Percentiles rank a stretch among this genome's conserved stretches.
Evolutionary conservation across 2,113 vertebrate genomes (phyloP).

Genomic region (Plotosus lineatus): DNA sequence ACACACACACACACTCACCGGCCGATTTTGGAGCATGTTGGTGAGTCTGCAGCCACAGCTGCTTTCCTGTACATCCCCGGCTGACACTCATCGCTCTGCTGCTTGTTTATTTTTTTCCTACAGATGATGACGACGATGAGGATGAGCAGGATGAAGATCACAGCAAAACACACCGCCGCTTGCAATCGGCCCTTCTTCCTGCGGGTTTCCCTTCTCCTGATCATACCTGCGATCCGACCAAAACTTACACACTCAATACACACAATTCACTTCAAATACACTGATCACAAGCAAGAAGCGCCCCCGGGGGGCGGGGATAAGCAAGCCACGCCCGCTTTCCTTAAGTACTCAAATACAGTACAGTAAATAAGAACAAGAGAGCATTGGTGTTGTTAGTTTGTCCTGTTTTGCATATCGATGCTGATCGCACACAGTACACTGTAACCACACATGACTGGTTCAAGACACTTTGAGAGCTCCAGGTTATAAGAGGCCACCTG

Average conservation of each 20-base stretch:
- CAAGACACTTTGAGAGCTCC: no score
- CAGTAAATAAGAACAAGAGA: background rate
- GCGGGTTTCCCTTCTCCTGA: no score
- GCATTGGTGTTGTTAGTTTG: background rate
- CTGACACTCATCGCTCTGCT: constrained; percentile 47
- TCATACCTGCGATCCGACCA: constrained; percentile 13
- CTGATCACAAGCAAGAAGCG: background rate
- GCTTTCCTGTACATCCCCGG: constrained; percentile 60
- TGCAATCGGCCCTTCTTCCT: background rate
- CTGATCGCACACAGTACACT: background rate
- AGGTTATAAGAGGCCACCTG: no score
- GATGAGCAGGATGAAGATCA: constrained; percentile 30
- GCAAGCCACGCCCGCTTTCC: background rate
- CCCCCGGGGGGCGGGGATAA: background rate
- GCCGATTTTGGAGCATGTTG: constrained; percentile 77
- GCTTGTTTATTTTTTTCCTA: constrained; percentile 46
- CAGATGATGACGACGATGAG: constrained; percentile 42
- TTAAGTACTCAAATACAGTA: background rate
- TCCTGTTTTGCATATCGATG: background rate
- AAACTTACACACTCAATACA: background rate
- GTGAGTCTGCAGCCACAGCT: constrained; percentile 80
- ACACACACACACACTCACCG: constrained; percentile 68
- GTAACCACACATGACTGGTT: background rate
- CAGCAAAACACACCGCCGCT: background rate
- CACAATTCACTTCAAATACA: background rate